These are phyloP conservation scores for Mormyrus proboscirostris DNA, from an alignment of 2,797 vertebrate genomes.

Conservation along the genomic window DNA sequence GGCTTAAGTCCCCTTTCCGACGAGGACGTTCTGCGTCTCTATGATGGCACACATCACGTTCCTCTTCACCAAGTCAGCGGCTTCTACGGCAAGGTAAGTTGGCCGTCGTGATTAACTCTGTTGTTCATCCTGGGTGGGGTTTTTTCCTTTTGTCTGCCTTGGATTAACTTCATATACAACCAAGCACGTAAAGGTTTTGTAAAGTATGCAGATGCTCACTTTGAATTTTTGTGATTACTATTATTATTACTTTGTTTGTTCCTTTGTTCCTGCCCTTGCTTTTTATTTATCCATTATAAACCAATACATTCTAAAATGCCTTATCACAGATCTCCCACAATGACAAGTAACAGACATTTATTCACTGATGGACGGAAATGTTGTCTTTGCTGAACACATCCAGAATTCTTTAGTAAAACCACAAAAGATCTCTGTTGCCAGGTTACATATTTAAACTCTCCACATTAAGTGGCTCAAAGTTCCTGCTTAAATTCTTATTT, in stretches of 20 bases:
- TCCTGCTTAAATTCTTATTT: not conserved
- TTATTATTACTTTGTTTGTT: not conserved
- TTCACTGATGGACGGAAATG: not conserved
- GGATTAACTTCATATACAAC: not conserved
- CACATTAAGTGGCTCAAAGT: not conserved
- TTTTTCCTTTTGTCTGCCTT: not conserved
- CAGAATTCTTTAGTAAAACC: not conserved
- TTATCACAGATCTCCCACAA: not conserved
- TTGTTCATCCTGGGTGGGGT: not conserved
- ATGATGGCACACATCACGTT: conserved; percentile 70
- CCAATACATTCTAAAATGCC: not conserved
- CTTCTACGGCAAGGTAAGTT: conserved; percentile 70
- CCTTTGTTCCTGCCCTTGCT: not conserved
- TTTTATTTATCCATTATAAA: not conserved
- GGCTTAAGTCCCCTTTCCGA: conserved; percentile 70
- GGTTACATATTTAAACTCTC: not conserved
- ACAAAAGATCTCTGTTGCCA: not conserved
- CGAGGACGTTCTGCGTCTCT: conserved; percentile 68
- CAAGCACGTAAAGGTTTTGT: too few relatives aligned
- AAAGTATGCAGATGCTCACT: not conserved
- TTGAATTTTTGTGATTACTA: not conserved
- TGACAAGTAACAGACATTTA: not conserved
- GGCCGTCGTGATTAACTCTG: not conserved
- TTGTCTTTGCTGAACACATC: not conserved
- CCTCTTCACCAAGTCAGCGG: conserved; percentile 74